Conservation (phyloP, 2,888 invertebrate species). For the Loripinus fragilis region DNA sequence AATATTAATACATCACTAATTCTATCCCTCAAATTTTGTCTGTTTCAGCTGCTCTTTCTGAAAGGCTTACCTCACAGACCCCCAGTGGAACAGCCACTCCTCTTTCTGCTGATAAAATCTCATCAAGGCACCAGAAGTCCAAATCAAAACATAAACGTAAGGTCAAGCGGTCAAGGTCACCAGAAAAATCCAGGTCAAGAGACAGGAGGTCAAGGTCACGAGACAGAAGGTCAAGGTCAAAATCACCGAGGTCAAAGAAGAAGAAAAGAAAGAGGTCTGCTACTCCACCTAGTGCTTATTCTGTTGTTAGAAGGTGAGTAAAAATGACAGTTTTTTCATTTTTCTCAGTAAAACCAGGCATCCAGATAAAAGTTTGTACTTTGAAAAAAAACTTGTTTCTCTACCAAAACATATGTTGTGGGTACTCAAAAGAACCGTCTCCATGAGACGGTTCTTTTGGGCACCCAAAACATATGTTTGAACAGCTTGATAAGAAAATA, state of each 20-base stretch:
- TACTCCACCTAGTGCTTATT: conserved; percentile 73
- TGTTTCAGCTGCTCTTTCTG: background rate
- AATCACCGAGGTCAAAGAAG: conserved; percentile 62
- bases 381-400: too few species aligned
- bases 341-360: too few species aligned
- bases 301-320: conserved; percentile 64
- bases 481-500: too few species aligned
- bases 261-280: conserved; percentile 61
- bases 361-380: too few species aligned
- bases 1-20: too few species aligned
- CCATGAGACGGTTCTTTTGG: too few species aligned
- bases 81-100: conserved; percentile 58
- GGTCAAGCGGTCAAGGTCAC: conserved; percentile 45
- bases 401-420: too few species aligned
- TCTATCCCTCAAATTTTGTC: too few species aligned
- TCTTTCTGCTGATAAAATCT: conserved; percentile 36
- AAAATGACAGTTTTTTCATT: background rate
- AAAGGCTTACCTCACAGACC: conserved; percentile 28
- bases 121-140: conserved; percentile 36
- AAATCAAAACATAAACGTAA: conserved; percentile 40
- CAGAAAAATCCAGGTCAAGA: conserved; percentile 15
- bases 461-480: too few species aligned
- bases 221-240: conserved; percentile 41
- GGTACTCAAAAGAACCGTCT: too few species aligned
- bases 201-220: background rate